phyloP scores from a whole-genome alignment of 2,888 invertebrate species.

The Lasioglossum villosulum region DNA sequence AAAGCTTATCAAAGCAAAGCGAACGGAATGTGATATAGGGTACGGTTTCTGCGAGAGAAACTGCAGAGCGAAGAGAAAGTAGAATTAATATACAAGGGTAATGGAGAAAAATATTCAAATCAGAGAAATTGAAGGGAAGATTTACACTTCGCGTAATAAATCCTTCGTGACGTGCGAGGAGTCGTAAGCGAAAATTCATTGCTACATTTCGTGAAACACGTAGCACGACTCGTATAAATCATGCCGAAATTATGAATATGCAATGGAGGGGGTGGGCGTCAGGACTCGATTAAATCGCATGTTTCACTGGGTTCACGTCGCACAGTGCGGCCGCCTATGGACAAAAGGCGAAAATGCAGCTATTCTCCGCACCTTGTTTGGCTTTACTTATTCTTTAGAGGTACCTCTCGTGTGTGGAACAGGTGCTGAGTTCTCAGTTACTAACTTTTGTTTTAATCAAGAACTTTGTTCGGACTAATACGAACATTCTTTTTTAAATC shows the following conservation, averaged over 20 bases:
- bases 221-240: constrained; percentile 11
- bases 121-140: background rate
- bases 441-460: no score
- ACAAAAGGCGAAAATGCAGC: no score
- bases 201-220: background rate
- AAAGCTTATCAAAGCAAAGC: background rate
- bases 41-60: background rate
- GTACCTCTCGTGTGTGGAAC: no score
- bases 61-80: background rate
- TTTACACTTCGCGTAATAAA: background rate
- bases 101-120: background rate
- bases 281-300: constrained; percentile 2
- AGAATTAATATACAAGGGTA: background rate
- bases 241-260: constrained; percentile 23
- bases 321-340: no score
- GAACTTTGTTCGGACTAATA: no score
- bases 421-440: no score
- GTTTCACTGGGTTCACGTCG: background rate
- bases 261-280: constrained; percentile 10
- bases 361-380: no score
- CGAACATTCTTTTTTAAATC: no score
- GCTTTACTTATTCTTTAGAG: no score
- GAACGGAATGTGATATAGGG: background rate
- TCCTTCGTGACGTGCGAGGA: background rate
- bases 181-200: background rate